Evolutionary conservation across 1,140 invertebrate genomes (phyloP), one percentile per base, ranked within the genome.

Genomic region (Oncopeltus fasciatus): DNA sequence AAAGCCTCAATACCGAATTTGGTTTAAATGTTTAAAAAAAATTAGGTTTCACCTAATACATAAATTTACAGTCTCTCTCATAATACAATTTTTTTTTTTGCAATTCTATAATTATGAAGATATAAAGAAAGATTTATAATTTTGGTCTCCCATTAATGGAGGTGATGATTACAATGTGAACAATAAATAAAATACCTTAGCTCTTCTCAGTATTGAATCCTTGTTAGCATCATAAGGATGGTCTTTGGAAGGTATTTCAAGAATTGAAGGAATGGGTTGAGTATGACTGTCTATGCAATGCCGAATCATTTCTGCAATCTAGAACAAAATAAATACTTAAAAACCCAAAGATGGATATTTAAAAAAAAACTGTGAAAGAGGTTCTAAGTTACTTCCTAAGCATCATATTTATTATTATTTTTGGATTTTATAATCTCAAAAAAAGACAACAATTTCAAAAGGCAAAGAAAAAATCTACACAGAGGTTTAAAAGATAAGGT

Each of bases 221-320:
- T 99, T 99, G 68, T 84, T 87, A 33, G 97, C 91, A 77, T 99
- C 96, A 76, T 99, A 99, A 0, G 97, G 97, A 76, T 95, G 90
- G 76, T 99, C 96, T 75, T 99, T 99, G 20, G 94, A 98, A 24
- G 97, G 97, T 70, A 99, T 99, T 81, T 99, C 97, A 57, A 99
- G 77, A 5, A 99, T 90, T 14, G 97, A 85, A 26, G 97, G 97
- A 64, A 98, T 88, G 1, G 94, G 92, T 53, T 87, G 82, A 29
- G 85, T 89, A 72, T 99, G 94, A 26, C 81, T 83, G 73, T 99
- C 97, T 67, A 99, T 95, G 9, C 92, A 85, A 75, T 98, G 93
- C 57, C 97, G 83, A 72, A 99, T 97, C 80, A 97, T 81, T 76
- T 99, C 97, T 44, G 97, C 97, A 65, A 98, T 82, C 84, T 87